These are phyloP conservation scores for Tychaedon coryphoeus DNA, from an alignment of 2,113 vertebrate species.

Conservation along the genomic window DNA sequence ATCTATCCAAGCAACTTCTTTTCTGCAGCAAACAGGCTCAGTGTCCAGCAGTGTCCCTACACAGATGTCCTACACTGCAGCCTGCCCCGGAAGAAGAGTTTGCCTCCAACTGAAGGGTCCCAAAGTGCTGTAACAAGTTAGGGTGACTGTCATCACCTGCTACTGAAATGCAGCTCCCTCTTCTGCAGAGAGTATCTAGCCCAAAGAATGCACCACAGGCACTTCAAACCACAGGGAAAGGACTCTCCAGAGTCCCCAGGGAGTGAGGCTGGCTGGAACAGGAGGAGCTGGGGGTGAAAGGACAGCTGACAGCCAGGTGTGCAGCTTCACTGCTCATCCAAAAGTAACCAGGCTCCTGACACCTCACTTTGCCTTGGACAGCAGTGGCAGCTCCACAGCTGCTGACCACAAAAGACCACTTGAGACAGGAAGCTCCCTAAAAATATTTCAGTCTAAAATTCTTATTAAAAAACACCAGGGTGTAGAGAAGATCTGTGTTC, in stretches of 20 bases:
- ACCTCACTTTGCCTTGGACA: neutral
- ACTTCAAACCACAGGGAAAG: neutral
- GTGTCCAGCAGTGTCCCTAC: neutral
- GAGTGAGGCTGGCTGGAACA: neutral
- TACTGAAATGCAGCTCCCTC: neutral
- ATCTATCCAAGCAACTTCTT: neutral
- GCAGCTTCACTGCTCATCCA: neutral
- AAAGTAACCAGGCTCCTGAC: neutral
- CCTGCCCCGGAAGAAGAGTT: neutral
- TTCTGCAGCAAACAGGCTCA: neutral
- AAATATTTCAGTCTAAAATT: neutral
- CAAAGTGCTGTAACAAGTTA: constrained; percentile 51
- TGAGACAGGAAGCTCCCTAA: neutral
- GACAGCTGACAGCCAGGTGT: neutral
- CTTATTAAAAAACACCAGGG: neutral
- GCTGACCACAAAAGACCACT: neutral
- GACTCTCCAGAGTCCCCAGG: neutral
- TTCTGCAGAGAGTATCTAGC: neutral
- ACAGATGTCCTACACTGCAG: neutral
- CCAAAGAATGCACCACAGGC: neutral
- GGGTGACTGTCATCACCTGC: neutral
- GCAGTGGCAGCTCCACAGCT: neutral
- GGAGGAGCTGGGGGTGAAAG: neutral
- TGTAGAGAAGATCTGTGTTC: neutral
- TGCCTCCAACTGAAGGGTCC: constrained; percentile 66